Conservation (phyloP, 1,140 invertebrate species). For the Notospermus geniculatus region DNA sequence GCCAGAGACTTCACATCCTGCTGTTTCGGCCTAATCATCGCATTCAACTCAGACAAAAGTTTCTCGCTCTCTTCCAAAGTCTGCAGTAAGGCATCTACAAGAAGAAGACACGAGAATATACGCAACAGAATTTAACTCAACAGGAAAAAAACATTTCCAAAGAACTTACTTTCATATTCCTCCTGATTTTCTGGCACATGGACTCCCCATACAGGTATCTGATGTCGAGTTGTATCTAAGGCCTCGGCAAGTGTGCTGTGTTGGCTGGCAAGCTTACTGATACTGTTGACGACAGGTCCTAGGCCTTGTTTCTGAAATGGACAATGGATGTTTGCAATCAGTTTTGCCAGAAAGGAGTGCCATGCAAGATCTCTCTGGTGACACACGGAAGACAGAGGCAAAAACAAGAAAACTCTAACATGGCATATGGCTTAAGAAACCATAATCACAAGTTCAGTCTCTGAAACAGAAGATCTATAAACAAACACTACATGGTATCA, state of each 20-base stretch:
- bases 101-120: too few relatives aligned
- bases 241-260: conserved; percentile 35
- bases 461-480: too few relatives aligned
- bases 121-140: not conserved
- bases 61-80: conserved; percentile 39
- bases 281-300: conserved; percentile 28
- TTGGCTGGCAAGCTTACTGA: conserved; percentile 29
- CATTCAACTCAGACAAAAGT: conserved; percentile 33
- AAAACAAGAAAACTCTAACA: too few relatives aligned
- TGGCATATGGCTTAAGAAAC: too few relatives aligned
- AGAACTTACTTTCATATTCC: conserved; percentile 29
- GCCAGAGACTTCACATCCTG: conserved; percentile 26
- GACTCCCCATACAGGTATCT: conserved; percentile 36
- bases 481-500: not conserved
- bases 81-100: conserved; percentile 29
- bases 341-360: too few relatives aligned
- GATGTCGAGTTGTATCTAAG: conserved; percentile 42
- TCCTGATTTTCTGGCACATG: conserved; percentile 39
- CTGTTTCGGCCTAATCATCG: conserved; percentile 25
- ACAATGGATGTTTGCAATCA: not conserved
- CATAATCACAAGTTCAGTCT: too few relatives aligned
- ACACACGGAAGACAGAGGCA: too few relatives aligned
- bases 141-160: not conserved
- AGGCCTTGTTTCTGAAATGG: conserved; percentile 31
- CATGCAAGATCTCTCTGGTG: too few relatives aligned